phyloP scores from a whole-genome alignment of 2,888 invertebrate species.

The Vanessa cardui region DNA sequence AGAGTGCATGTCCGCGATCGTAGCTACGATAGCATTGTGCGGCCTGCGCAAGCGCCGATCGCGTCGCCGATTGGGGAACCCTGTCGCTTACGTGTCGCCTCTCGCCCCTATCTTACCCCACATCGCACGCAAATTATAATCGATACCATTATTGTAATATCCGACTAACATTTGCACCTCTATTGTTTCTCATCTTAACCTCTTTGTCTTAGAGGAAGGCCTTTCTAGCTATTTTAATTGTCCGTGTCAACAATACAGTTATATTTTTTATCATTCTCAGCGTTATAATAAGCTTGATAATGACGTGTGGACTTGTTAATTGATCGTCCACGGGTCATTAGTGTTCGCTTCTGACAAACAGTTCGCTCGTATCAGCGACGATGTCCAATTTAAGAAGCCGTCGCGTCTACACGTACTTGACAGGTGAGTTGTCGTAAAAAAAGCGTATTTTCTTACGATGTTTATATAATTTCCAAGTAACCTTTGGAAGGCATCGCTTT shows the following conservation, averaged over 20 bases:
- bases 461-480: constrained; percentile 47
- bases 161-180: constrained; percentile 74
- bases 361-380: constrained; percentile 39
- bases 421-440: constrained; percentile 54
- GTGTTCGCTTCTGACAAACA: constrained; percentile 52
- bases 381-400: constrained; percentile 60
- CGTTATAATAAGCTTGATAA: not conserved
- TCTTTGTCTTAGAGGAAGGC: constrained; percentile 9
- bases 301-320: constrained; percentile 43
- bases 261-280: not conserved
- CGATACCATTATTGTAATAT: constrained; percentile 83
- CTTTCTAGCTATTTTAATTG: constrained; percentile 7
- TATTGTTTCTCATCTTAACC: constrained; percentile 59
- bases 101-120: constrained; percentile 69
- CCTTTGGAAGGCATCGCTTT: constrained; percentile 51
- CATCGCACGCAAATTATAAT: constrained; percentile 83
- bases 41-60: constrained; percentile 71
- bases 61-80: constrained; percentile 74
- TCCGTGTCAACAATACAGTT: not conserved
- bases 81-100: constrained; percentile 81
- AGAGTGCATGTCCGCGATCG: constrained; percentile 76
- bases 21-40: constrained; percentile 80
- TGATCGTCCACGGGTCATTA: constrained; percentile 55
- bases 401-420: constrained; percentile 55
- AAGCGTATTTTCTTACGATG: constrained; percentile 49